These are phyloP conservation scores for Chloropsis cyanopogon DNA, from an alignment of 2,113 vertebrate species.

Conservation along the genomic window DNA sequence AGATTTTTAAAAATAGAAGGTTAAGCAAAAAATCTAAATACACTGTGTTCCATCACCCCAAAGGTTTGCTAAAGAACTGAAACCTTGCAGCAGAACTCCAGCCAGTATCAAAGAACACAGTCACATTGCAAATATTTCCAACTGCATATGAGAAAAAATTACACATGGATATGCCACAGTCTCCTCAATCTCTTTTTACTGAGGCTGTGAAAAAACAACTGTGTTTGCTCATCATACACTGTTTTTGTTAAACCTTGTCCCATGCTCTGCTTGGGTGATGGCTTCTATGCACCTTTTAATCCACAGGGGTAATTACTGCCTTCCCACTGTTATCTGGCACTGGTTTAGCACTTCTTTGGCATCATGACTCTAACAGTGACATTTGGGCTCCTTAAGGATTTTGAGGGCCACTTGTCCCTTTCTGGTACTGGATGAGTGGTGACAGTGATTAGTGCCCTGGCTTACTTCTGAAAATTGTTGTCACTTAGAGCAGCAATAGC, in stretches of 20 bases:
- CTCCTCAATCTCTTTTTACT: neutral
- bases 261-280: neutral
- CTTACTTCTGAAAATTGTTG: neutral
- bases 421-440: neutral
- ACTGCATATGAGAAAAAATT: neutral
- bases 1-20: neutral
- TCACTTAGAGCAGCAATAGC: neutral
- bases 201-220: neutral
- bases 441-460: neutral
- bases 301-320: accelerated
- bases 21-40: neutral
- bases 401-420: neutral
- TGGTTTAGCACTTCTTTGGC: neutral
- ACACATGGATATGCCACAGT: neutral
- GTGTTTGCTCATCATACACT: accelerated
- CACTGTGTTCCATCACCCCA: neutral
- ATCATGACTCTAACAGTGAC: accelerated
- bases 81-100: neutral
- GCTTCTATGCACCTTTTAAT: accelerated
- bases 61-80: neutral
- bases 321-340: neutral
- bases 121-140: neutral
- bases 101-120: neutral
- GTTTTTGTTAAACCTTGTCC: neutral
- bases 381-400: neutral